Evolutionary conservation across 2,888 invertebrate species (phyloP).

Genomic region (Hydraecia micacea): DNA sequence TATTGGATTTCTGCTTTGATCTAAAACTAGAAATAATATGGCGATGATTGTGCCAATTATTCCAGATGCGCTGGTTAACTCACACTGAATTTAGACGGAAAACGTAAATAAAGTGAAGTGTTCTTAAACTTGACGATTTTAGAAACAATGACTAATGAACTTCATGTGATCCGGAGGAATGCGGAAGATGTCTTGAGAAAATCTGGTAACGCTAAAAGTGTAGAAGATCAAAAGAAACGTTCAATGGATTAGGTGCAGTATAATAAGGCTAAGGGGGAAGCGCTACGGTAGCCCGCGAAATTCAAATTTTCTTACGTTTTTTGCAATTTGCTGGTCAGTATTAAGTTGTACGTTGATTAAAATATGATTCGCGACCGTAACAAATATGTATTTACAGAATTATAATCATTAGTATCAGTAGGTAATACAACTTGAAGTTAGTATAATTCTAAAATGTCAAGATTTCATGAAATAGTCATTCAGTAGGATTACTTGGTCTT

Average conservation of each 20-base stretch:
- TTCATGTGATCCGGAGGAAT: constrained; percentile 11
- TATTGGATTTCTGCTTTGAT: constrained; percentile 44
- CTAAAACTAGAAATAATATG: constrained; percentile 47
- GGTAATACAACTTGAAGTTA: no score
- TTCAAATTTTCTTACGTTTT: no score
- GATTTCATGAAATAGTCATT: no score
- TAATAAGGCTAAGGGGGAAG: no score
- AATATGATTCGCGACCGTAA: no score
- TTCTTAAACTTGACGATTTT: constrained; percentile 20
- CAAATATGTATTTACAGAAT: no score
- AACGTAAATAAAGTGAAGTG: constrained; percentile 23
- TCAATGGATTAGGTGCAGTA: background rate
- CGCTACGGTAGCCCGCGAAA: no score
- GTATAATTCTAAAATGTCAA: no score
- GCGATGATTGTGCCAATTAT: constrained; percentile 45
- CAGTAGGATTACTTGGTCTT: no score
- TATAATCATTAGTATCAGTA: no score
- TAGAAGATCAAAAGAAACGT: background rate
- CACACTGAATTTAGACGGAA: constrained; percentile 9
- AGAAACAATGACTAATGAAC: constrained; percentile 13
- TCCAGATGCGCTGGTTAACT: constrained; percentile 29
- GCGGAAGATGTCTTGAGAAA: background rate
- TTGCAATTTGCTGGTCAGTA: no score
- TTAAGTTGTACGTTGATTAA: no score
- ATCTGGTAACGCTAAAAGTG: background rate